Conservation (phyloP, 1,140 invertebrate genomes). For the Cydia amplana region DNA sequence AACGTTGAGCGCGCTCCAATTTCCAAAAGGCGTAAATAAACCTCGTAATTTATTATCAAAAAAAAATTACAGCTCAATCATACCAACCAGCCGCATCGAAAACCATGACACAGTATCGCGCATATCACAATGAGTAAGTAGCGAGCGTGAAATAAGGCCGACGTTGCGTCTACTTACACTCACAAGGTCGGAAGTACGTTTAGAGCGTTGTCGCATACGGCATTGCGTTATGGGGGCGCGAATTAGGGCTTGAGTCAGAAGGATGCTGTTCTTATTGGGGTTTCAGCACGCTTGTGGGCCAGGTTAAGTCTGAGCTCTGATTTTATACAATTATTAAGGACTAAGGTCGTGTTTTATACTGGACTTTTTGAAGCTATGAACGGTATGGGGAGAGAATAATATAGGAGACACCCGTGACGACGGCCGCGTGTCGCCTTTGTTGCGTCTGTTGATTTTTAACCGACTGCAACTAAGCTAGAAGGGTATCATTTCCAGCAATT, state of each 20-base stretch:
- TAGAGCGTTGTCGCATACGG: not conserved
- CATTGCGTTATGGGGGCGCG: not conserved
- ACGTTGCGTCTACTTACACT: not conserved
- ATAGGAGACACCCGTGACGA: not conserved
- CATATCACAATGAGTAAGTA: slow-evolving; percentile 69
- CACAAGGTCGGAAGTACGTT: not conserved
- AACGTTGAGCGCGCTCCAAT: too few species aligned
- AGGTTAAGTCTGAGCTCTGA: not conserved
- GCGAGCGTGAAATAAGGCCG: slow-evolving; percentile 69
- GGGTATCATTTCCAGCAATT: not conserved
- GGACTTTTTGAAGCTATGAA: not conserved
- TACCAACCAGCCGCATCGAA: slow-evolving; percentile 66
- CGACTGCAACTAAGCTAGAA: slow-evolving; percentile 22
- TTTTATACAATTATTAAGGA: not conserved
- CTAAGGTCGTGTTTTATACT: not conserved
- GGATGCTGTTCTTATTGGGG: not conserved
- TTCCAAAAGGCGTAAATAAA: too few species aligned
- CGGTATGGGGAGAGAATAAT: not conserved
- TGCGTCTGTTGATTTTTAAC: slow-evolving; percentile 27
- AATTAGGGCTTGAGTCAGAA: not conserved
- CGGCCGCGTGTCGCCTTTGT: slow-evolving; percentile 23
- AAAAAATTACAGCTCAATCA: slow-evolving; percentile 63
- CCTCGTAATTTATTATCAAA: slow-evolving; percentile 19
- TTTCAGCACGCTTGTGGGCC: not conserved
- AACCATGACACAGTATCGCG: slow-evolving; percentile 68